phyloP scores from a whole-genome alignment of 1,140 invertebrate genomes.

The Drosophila athabasca region DNA sequence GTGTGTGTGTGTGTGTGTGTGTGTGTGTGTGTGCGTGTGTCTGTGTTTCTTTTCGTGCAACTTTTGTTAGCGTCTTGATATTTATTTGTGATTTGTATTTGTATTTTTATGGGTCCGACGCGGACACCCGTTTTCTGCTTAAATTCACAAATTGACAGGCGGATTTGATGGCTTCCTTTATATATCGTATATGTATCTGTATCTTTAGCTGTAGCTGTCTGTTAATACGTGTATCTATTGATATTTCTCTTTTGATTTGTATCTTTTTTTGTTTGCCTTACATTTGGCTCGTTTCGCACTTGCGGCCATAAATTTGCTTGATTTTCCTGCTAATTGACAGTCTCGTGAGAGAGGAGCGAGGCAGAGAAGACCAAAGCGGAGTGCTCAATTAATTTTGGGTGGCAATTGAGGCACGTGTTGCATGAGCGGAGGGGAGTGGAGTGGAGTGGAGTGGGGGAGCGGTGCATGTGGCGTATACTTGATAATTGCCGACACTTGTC shows the following conservation, averaged over 20 bases:
- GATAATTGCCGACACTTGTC: constrained; percentile 79
- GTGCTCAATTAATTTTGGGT: constrained; percentile 69
- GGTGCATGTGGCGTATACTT: constrained; percentile 75
- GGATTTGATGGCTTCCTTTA: constrained; percentile 34
- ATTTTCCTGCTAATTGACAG: constrained; percentile 67
- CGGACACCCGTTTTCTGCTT: constrained; percentile 46
- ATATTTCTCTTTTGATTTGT: constrained; percentile 33
- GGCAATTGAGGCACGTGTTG: constrained; percentile 73
- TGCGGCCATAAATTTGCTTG: constrained; percentile 61
- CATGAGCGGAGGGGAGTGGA: constrained; percentile 5
- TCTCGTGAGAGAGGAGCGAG: constrained; percentile 55
- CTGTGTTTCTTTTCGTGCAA: constrained; percentile 30
- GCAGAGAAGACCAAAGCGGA: no score
- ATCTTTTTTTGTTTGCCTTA: constrained; percentile 10
- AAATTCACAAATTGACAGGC: constrained; percentile 33
- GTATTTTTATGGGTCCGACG: constrained; percentile 31
- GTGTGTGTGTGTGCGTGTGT: constrained; percentile 22
- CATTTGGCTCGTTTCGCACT: constrained; percentile 11
- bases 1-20: background rate
- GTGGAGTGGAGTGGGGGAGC: constrained; percentile 2
- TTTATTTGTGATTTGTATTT: no score
- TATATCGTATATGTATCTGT: background rate
- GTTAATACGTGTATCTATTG: constrained; percentile 20
- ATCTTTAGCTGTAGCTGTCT: no score
- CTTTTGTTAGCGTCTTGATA: constrained; percentile 37